phyloP scores from a whole-genome alignment of 2,113 vertebrate species.

The Boulengeromyrus knoepffleri region DNA sequence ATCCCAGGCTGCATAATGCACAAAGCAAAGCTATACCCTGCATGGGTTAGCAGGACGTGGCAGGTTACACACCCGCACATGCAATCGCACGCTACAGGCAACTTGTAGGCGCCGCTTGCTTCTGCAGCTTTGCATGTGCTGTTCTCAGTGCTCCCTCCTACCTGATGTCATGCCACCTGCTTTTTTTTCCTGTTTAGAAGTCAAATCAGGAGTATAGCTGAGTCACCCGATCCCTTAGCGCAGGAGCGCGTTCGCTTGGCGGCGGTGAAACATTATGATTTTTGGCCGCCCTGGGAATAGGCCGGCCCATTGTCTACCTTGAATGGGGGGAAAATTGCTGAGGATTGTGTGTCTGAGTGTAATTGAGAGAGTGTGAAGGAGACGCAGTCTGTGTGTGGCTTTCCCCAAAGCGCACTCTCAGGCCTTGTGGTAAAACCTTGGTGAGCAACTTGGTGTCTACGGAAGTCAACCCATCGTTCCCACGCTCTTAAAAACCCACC shows the following conservation, averaged over 20 bases:
- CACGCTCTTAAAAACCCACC: conserved; percentile 2
- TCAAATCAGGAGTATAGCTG: neutral
- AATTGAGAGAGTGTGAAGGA: neutral
- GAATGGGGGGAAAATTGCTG: neutral
- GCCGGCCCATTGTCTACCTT: neutral
- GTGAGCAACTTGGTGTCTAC: conserved; percentile 11
- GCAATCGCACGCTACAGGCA: neutral
- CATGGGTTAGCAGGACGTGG: neutral
- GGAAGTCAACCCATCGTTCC: conserved; percentile 21
- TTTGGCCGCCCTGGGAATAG: neutral
- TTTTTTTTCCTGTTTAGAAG: neutral
- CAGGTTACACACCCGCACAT: neutral
- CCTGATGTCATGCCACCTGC: neutral
- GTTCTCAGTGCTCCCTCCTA: neutral
- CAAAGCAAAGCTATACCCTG: neutral
- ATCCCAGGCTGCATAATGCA: neutral
- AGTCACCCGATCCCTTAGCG: neutral
- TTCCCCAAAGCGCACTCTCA: neutral
- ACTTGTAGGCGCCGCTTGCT: neutral
- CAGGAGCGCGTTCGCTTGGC: neutral
- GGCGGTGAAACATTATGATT: conserved; percentile 5
- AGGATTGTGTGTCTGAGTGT: neutral
- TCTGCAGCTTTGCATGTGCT: neutral
- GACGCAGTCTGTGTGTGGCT: neutral
- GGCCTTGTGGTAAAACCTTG: conserved; percentile 2